Conservation (phyloP, 2,113 vertebrate species). For the Scomber japonicus region DNA sequence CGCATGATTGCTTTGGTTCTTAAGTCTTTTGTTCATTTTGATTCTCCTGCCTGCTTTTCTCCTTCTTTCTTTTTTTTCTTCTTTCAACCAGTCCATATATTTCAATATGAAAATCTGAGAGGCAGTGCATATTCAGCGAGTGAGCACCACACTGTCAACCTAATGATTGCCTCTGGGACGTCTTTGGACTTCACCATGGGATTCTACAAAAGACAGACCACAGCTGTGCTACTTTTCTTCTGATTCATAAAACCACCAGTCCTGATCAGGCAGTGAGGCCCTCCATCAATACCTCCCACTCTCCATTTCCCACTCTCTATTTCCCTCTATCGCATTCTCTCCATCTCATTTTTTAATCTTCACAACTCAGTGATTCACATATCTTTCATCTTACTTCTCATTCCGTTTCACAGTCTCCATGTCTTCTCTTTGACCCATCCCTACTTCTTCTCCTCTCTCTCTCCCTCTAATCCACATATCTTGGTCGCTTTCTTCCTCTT, state of each 20-base stretch:
- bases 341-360: conserved; percentile 68
- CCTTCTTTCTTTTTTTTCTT: conserved; percentile 24
- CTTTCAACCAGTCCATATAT: conserved; percentile 48
- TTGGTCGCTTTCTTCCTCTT: conserved; percentile 32
- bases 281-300: conserved; percentile 63
- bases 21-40: conserved; percentile 60
- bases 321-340: conserved; percentile 38
- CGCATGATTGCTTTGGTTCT: conserved; percentile 62
- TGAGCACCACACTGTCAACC: conserved; percentile 67
- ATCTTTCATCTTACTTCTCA: conserved; percentile 47
- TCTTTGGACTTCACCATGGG: conserved; percentile 60
- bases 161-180: conserved; percentile 78
- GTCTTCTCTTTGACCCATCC: conserved; percentile 24
- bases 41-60: conserved; percentile 38
- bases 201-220: conserved; percentile 52
- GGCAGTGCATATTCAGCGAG: conserved; percentile 26
- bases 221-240: conserved; percentile 42
- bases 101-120: conserved; percentile 31
- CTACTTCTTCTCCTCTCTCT: conserved; percentile 5
- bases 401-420: conserved; percentile 34
- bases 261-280: conserved; percentile 44
- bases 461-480: conserved; percentile 36
- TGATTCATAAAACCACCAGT: conserved; percentile 49
- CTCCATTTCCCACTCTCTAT: conserved; percentile 47
- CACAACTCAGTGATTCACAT: conserved; percentile 70